Conservation (phyloP, 2,797 vertebrate species). For the Fundulus diaphanus region DNA sequence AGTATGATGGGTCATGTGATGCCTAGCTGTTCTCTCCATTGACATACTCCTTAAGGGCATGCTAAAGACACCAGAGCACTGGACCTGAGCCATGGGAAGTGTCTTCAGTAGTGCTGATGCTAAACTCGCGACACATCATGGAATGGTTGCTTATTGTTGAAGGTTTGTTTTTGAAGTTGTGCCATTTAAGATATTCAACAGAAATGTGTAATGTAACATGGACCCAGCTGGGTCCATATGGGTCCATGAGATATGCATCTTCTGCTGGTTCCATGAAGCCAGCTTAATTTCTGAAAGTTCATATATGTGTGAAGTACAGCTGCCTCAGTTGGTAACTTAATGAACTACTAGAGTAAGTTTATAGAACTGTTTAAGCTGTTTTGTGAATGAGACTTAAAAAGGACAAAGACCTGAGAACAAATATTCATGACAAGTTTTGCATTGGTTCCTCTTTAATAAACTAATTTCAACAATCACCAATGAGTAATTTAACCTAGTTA, state of each 20-base stretch:
- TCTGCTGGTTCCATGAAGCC: no score
- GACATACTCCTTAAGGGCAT: no score
- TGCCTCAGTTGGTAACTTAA: not conserved
- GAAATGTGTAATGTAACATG: no score
- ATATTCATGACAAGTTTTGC: not conserved
- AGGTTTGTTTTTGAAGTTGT: no score
- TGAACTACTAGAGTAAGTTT: not conserved
- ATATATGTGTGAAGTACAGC: not conserved
- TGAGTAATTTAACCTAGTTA: not conserved
- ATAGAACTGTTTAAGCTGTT: not conserved
- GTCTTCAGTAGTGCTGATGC: not conserved
- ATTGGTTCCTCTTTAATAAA: not conserved
- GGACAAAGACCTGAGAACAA: not conserved
- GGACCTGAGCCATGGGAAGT: not conserved
- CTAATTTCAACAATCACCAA: not conserved
- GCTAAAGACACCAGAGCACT: no score
- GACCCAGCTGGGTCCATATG: no score
- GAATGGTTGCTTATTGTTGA: no score
- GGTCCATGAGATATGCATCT: no score
- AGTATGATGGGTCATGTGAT: not conserved
- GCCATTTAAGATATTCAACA: no score
- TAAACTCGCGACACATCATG: not conserved
- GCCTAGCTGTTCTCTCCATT: no score
- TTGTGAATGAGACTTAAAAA: not conserved
- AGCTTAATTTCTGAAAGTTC: not conserved